A percentile compares a stretch with the other conserved stretches of the same genome.
These are phyloP conservation scores for Petaurus breviceps DNA, from an alignment of 2,113 vertebrate species.

Conservation along the genomic window DNA sequence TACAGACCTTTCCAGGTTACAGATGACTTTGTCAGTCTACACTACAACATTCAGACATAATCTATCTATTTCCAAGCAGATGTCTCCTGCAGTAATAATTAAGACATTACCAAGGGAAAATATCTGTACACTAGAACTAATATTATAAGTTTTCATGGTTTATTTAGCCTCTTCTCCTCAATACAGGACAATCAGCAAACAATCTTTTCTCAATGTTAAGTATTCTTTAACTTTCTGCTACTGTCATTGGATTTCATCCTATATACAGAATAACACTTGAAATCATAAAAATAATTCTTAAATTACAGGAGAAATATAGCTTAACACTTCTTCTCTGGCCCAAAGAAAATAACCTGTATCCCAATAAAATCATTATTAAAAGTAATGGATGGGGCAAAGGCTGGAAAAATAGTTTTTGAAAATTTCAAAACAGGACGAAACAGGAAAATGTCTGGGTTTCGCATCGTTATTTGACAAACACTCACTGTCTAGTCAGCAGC, in stretches of 20 bases:
- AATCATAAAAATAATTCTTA: slow-evolving; percentile 67
- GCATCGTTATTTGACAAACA: slow-evolving; percentile 81
- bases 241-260: slow-evolving; percentile 66
- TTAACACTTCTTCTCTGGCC: slow-evolving; percentile 75
- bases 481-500: slow-evolving; percentile 67
- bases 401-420: slow-evolving; percentile 83
- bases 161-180: slow-evolving; percentile 62
- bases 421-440: slow-evolving; percentile 79
- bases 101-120: slow-evolving; percentile 68
- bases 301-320: slow-evolving; percentile 77
- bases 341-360: slow-evolving; percentile 81
- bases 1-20: slow-evolving; percentile 50
- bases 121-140: slow-evolving; percentile 62
- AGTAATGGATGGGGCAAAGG: slow-evolving; percentile 80
- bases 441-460: slow-evolving; percentile 82
- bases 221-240: slow-evolving; percentile 62
- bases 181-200: slow-evolving; percentile 66
- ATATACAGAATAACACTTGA: slow-evolving; percentile 64
- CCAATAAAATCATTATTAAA: slow-evolving; percentile 83
- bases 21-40: slow-evolving; percentile 47
- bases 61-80: slow-evolving; percentile 58
- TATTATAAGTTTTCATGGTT: slow-evolving; percentile 48
- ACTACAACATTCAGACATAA: slow-evolving; percentile 15
- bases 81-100: slow-evolving; percentile 45
- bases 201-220: slow-evolving; percentile 57